Evolutionary conservation across 2,888 invertebrate genomes (phyloP).

Genomic region (Nomada goodeniana): DNA sequence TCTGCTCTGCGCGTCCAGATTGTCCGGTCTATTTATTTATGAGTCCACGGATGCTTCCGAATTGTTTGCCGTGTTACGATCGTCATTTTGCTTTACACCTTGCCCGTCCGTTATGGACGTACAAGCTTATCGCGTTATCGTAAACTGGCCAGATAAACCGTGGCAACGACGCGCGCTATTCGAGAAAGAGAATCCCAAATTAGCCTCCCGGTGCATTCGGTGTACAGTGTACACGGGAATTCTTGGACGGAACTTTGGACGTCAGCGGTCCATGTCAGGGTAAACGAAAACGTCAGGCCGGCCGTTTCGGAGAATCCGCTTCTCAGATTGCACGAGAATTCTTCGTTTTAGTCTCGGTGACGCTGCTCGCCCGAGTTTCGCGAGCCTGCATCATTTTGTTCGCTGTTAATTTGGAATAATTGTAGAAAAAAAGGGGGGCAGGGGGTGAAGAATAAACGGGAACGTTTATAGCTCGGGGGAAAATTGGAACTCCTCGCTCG

Average conservation of each 20-base stretch:
- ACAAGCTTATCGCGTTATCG: slow-evolving; percentile 13
- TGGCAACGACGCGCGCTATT: slow-evolving; percentile 23
- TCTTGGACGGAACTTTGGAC: slow-evolving; percentile 14
- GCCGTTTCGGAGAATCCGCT: neutral
- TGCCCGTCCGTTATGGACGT: slow-evolving; percentile 16
- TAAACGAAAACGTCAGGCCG: neutral
- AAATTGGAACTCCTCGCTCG: too few species aligned
- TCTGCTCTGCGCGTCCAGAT: too few species aligned
- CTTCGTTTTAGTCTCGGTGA: too few species aligned
- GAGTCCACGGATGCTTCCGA: too few species aligned
- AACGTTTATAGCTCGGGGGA: too few species aligned
- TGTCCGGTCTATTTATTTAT: too few species aligned
- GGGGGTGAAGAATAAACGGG: neutral
- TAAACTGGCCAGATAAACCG: slow-evolving; percentile 42
- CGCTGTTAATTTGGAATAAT: slow-evolving; percentile 9
- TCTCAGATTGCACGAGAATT: neutral
- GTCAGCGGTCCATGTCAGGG: neutral
- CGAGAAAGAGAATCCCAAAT: slow-evolving; percentile 49
- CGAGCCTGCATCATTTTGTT: neutral
- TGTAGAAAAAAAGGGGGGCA: neutral
- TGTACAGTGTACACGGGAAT: slow-evolving; percentile 12
- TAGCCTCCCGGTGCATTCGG: slow-evolving; percentile 19
- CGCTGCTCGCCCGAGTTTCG: neutral
- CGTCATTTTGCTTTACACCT: neutral
- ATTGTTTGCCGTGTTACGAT: neutral